Base-by-base conservation (phyloP, 2,113 vertebrate species). In the Siniperca knerii region DNA sequence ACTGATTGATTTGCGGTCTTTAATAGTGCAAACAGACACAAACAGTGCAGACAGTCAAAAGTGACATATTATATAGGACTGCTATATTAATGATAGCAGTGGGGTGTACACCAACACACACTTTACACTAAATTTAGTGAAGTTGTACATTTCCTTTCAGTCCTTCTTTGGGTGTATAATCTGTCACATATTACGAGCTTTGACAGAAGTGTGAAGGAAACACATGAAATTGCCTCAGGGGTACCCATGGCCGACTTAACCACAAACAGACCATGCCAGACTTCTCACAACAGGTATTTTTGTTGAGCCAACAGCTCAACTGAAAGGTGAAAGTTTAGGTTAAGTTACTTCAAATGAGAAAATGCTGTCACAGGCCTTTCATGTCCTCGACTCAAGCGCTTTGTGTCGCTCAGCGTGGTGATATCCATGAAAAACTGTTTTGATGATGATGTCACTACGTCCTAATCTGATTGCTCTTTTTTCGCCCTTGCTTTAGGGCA, bases 301-400 rank as follows among this genome's bases (percentile, higher is more conserved):
- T 92, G 85, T 82, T 54, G 88, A 87, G 86, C 87, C 90, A 90
- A 90, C 87, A 91, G 89, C 79, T 79, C 79, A 78, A 94, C 87
- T 74, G 84, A 85, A 87, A 92, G 85, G 92, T 81, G 87, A 92
- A 92, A 78, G 90, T 93, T 90, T 93, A 95, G 94, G 92, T 95
- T 95, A 94, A 92, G 94, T 96, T 96, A 95, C 95, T 91, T 88
- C 65, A 95, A 96, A 96, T 96, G 90, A 95, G 93, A 95, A 96
- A 94, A 94, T 94, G 92, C 95, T 96, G 96, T 95, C 88, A 89
- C 72, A 58, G 78, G 55, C 50, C 95, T 96, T 96, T 96, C 91
- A 96, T 94, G 94, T 96, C 37, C 77, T 73, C 58, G 25, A 82
- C 89, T 94, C 84, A 83, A 90, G 90, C 67, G 57, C 85, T 76